Base-by-base conservation (phyloP, 2,113 vertebrate genomes). In the Malaclemys terrapin region DNA sequence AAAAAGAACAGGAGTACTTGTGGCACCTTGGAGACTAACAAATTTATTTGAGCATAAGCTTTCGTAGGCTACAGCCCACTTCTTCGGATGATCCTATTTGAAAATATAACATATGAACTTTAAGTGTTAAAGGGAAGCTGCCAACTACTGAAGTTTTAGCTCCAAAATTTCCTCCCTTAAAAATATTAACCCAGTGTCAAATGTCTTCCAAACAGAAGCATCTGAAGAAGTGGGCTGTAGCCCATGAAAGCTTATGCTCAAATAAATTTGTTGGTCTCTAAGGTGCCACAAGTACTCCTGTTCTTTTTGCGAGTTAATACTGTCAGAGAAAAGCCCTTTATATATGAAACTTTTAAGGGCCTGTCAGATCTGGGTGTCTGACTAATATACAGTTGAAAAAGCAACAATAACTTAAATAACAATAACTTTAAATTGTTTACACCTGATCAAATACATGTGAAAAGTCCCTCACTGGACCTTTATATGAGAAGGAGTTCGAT, bases 311-410 rank as follows among this genome's bases (percentile, higher is more conserved):
- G 42, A 42, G 42, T 42, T 42, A 42, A 91, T 94, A 86, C 38
- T 80, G 17, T 59, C 45, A 88, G 54, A 31, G 82, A 24, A 52
- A 57, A 42, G 13, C 2, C 25, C 93, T 90, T 91, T 94, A 42
- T 38, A 69, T 25, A 90, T 3, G 76, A 92, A 88, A 94, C 24
- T 88, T 89, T 1, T 62, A 80, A 88, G 91, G 82, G 96, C 80
- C 88, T 96, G 76, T 94, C 87, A 96, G 88, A 90, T 62, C 65
- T n/a, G 10, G 31, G 80, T 38, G 65, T 59, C 80, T 81, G 50
- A 85, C 72, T 84, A 53, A 85, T 35, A 25, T 90, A 96, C 62
- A 86, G 89, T 8, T 84, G 83, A 78, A 92, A 96, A 97, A 94
- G 84, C 57, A 97, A 89, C 88, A 87, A n/a, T 0, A 3, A 94